Evolutionary conservation across 2,797 vertebrate species (phyloP).

Genomic region (Tapirus indicus): DNA sequence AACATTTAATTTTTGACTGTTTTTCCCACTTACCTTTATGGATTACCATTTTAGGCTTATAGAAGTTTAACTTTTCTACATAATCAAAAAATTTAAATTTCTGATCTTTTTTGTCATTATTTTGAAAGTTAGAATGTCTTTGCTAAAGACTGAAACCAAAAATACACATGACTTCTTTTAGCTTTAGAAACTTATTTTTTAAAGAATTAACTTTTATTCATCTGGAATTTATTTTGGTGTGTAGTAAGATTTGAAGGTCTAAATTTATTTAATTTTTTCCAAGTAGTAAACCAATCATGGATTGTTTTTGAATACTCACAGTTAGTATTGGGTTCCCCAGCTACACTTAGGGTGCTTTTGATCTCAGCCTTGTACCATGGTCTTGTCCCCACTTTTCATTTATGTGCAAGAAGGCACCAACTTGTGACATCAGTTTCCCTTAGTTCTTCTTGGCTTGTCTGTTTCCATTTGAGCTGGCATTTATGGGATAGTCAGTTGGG

Average conservation of each 20-base stretch:
- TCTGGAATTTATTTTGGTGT: conserved; percentile 60
- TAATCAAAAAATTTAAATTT: conserved; percentile 19
- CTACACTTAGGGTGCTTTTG: not conserved
- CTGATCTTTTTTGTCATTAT: not conserved
- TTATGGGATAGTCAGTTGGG: not conserved
- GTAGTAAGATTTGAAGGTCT: not conserved
- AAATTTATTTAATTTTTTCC: conserved; percentile 30
- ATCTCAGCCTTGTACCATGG: not conserved
- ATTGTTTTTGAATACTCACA: not conserved
- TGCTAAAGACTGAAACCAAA: conserved; percentile 11
- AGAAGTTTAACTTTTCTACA: not conserved
- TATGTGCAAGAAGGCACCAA: not conserved
- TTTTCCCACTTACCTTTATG: conserved; percentile 10
- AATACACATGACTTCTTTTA: conserved; percentile 32
- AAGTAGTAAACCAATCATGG: not conserved
- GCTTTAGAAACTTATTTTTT: conserved; percentile 21
- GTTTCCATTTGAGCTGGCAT: not conserved
- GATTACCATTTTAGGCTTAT: not conserved
- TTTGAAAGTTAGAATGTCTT: conserved; percentile 46
- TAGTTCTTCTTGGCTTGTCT: not conserved
- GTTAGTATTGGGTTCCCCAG: not conserved
- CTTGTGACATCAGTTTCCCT: not conserved
- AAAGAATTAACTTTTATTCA: conserved; percentile 41
- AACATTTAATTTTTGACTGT: not conserved
- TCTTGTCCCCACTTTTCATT: not conserved